Evolutionary conservation across 2,888 invertebrate genomes (phyloP), one percentile per base, ranked within the genome.

Genomic region (Furcula furcula): DNA sequence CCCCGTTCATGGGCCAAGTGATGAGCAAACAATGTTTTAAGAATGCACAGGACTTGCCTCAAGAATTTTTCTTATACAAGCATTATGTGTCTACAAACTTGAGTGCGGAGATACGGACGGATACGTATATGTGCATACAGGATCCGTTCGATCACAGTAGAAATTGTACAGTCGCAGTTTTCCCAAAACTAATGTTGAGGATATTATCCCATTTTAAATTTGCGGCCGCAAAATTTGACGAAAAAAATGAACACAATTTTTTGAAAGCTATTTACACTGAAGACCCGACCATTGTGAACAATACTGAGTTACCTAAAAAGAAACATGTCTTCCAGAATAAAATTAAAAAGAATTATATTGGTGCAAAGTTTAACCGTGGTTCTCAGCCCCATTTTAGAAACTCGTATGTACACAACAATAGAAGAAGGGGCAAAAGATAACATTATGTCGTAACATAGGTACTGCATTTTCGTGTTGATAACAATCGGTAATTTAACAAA

Each of bases 61-160:
- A 43, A 10, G 62, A 73, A 31, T 89, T 88, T 67, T 32, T 55
- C 3, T 43, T 68, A 9, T 92, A 91, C 44, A 85, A 76, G 60
- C 10, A 38, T 2, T 67, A 62, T 40, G 30, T 79, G 1, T 22
- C 23, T 5, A 36, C 40, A 2, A 49, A 65, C n/a, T 4, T 46
- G 6, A 61, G 63, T 34, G 45, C 46, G 34, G 53, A 67, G 0
- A 47, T 90, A 7, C 71, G 65, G 36, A 43, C 67, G 0, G 60
- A 80, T 7, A 56, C 71, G 1, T 45, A 67, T 0, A 68, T 92
- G 36, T 92, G 91, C 44, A 40, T 93, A 4, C 92, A 93, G 65
- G 93, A 93, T 72, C 92, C 92, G 0, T 91, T 92, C 43, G 91
- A 92, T 44, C 90, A 91, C 23, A 76, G 65, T 29, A 78, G 84